These are phyloP conservation scores for Agraylea sexmaculata DNA, from an alignment of 1,140 invertebrate species.

Conservation along the genomic window DNA sequence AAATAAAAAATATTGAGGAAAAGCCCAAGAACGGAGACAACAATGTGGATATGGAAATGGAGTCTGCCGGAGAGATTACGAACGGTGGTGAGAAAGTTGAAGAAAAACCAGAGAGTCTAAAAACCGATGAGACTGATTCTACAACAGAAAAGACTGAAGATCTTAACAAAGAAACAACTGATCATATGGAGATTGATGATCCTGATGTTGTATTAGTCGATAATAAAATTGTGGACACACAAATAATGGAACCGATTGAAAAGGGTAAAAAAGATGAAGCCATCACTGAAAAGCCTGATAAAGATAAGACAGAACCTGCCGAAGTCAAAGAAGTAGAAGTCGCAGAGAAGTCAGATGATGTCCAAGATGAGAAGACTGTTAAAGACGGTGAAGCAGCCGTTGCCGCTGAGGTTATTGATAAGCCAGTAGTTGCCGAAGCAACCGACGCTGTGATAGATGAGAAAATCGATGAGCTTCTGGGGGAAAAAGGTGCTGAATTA, in stretches of 20 bases:
- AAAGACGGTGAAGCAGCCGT: constrained; percentile 1
- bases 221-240: constrained; percentile 5
- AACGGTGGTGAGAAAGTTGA: too few species aligned
- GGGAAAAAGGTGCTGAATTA: constrained; percentile 16
- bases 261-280: constrained; percentile 5
- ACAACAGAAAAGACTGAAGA: too few species aligned
- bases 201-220: background rate
- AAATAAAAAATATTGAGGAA: constrained; percentile 10
- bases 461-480: constrained; percentile 17
- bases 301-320: background rate
- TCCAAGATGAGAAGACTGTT: background rate
- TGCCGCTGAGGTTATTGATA: background rate
- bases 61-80: too few species aligned
- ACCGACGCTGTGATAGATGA: constrained; percentile 5
- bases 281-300: constrained; percentile 9
- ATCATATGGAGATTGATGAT: constrained; percentile 1
- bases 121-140: too few species aligned
- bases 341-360: background rate
- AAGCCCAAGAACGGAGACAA: too few species aligned
- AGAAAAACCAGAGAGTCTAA: background rate
- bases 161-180: too few species aligned
- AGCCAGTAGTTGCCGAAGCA: background rate
- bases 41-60: too few species aligned
- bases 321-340: background rate
- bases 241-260: constrained; percentile 1